Base-by-base conservation (phyloP, 2,113 vertebrate genomes). In the Percopsis transmontana region DNA sequence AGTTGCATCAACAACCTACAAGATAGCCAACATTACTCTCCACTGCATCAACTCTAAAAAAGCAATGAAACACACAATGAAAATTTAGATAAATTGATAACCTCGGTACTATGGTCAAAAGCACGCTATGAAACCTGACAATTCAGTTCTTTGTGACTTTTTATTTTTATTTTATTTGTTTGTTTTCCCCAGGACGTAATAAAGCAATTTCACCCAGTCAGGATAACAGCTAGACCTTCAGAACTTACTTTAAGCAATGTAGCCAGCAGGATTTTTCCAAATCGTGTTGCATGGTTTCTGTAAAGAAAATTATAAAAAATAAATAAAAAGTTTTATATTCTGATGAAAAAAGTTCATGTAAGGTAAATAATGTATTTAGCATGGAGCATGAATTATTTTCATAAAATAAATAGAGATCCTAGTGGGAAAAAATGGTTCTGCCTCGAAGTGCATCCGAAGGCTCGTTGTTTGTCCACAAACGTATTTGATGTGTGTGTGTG, bases 301-400 rank as follows among this genome's bases (percentile, higher is more conserved):
- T 92, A 88, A 90, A 92, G 82, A 89, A 79, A 80, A 91, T 64
- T 89, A 74, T 82, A 72, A 76, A 81, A 91, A 66, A 89, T 79
- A 72, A 83, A 81, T 77, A 84, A 53, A 92, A 66, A 90, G 81
- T 70, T 85, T 82, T 81, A 92, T 92, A 91, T 92, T 60, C 70
- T 59, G 56, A 65, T 53, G 10, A 53, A 53, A 62, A 65, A 90
- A 94, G 90, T 94, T 94, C 93, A 94, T 94, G 94, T 95, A 95
- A 95, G 94, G 94, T 95, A 95, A 95, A 95, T 94, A 94, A 93
- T 95, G 94, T 95, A 95, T 96, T 95, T 95, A 96, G 95, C 95
- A 96, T 96, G 95, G 93, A 95, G 95, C 95, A 95, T 95, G 94
- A 93, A 94, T 95, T 96, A 95, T 96, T 96, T 96, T 96, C 95